These are phyloP conservation scores for Micronycteris hirsuta DNA, from an alignment of 2,113 vertebrate genomes.

Conservation along the genomic window DNA sequence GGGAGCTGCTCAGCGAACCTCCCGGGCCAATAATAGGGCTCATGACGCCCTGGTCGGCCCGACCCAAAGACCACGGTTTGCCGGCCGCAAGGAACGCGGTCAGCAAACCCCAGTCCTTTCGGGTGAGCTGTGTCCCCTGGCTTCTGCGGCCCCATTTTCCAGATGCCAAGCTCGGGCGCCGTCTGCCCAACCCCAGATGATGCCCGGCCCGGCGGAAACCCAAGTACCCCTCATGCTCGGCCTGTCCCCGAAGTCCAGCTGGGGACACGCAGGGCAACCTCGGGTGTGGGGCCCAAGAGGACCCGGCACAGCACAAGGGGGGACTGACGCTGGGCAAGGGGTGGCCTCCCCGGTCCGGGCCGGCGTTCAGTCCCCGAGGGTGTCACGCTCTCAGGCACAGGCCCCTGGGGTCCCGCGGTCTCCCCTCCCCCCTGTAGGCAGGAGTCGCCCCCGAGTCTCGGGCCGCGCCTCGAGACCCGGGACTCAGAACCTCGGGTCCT, in stretches of 20 bases:
- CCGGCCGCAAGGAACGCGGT: background rate
- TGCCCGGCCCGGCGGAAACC: background rate
- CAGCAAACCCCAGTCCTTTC: background rate
- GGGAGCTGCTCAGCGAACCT: background rate
- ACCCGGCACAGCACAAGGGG: background rate
- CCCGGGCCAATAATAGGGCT: background rate
- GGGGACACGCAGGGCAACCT: background rate
- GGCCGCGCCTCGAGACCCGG: background rate
- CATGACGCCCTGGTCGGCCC: background rate
- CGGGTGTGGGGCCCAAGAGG: too few relatives aligned
- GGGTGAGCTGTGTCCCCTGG: background rate
- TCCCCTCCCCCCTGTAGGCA: background rate
- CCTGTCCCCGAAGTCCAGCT: background rate
- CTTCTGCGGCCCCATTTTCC: background rate
- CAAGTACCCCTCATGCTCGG: background rate
- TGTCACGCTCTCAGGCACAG: too few relatives aligned
- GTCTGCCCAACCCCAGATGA: background rate
- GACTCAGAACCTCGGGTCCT: too few relatives aligned
- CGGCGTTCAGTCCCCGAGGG: background rate
- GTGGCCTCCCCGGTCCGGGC: background rate
- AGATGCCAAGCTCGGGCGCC: background rate
- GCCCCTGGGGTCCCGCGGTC: background rate
- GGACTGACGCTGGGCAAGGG: background rate
- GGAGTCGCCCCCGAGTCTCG: rapidly evolving
- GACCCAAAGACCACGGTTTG: background rate